A percentile compares a stretch with the other conserved stretches of the same genome.
Conservation (phyloP, 2,888 invertebrate genomes). For the Automeris io region DNA sequence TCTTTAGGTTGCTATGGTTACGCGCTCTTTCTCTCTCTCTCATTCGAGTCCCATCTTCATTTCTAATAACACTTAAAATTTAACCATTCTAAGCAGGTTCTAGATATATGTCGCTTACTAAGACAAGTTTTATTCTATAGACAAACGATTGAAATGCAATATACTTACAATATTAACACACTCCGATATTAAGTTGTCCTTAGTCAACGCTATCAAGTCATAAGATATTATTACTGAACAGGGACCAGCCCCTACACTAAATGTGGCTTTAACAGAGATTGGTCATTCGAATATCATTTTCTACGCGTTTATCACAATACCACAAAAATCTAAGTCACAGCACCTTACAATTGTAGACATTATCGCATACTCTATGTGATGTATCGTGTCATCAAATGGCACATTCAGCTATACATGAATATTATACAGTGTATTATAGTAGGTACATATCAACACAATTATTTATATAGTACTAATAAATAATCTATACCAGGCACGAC, state of each 20-base stretch:
- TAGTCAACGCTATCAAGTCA: conserved; percentile 18
- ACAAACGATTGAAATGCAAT: conserved; percentile 67
- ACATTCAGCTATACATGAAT: conserved; percentile 60
- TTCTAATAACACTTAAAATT: too few species aligned
- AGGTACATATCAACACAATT: conserved; percentile 67
- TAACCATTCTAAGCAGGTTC: too few species aligned
- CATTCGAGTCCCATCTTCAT: too few species aligned
- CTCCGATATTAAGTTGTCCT: conserved; percentile 17
- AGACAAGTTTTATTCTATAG: conserved; percentile 52
- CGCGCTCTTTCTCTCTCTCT: too few species aligned
- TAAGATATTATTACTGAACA: conserved; percentile 29
- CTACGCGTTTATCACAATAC: conserved; percentile 66
- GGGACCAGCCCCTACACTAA: conserved; percentile 62
- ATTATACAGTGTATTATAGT: conserved; percentile 54
- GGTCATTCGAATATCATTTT: conserved; percentile 63
- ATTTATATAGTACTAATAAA: conserved; percentile 34
- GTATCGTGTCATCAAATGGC: conserved; percentile 66
- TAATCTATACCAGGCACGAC: conserved; percentile 55
- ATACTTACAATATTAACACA: conserved; percentile 34
- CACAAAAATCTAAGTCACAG: conserved; percentile 72
- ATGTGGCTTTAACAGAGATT: conserved; percentile 59
- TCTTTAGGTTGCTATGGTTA: too few species aligned
- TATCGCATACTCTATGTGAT: conserved; percentile 61
- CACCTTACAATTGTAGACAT: conserved; percentile 78
- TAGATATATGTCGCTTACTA: conserved; percentile 50